Base-by-base conservation (phyloP, 2,888 invertebrate species). In the Maniola hyperantus region DNA sequence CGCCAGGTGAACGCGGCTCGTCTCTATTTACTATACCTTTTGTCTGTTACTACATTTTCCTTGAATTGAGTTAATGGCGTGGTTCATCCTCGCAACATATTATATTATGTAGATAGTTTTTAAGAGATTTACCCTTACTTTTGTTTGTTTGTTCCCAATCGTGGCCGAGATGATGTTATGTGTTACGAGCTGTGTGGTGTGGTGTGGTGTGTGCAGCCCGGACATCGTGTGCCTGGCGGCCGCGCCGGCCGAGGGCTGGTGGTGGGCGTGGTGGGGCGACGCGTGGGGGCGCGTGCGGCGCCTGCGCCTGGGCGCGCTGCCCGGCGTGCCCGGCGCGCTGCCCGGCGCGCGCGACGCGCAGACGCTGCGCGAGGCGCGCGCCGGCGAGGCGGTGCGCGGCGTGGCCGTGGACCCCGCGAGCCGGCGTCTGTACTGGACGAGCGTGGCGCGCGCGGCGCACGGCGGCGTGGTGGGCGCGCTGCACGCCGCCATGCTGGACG, bases 371-470 rank as follows among this genome's bases (percentile, higher is more conserved):
- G n/a, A 93, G 93, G 85, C 94, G 46, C 90, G 87, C 11, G 93
- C 93, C 63, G 83, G 94, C 58, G 93, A 93, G 64, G 93, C 94
- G 72, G 95, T 97, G 0, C 94, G 96, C 78, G 97, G 96, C 51
- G 88, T 97, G 62, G 95, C 96, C 8, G 78, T 97, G 50, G 97
- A 97, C 87, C 95, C 95, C 94, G 87, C 95, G 15, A 93, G 94
- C 0, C 89, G 92, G 69, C 93, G 95, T 74, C 87, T 97, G 66
- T 97, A 97, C 86, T 94, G 96, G 84, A 94, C 96, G 34, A 95
- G 95, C 78, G 88, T 75, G 65, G 65, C 62, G 71, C 70, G 57
- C 70, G 74, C 44, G 66, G 65, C 67, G 63, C 34, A 34, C 72
- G 72, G 73, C 74, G 77, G 42, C 78, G 70, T 69, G 73, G 75